Percentiles rank a stretch among this genome's conserved stretches.
Conservation (phyloP, 2,888 invertebrate species). For the Drosophila anceps region DNA sequence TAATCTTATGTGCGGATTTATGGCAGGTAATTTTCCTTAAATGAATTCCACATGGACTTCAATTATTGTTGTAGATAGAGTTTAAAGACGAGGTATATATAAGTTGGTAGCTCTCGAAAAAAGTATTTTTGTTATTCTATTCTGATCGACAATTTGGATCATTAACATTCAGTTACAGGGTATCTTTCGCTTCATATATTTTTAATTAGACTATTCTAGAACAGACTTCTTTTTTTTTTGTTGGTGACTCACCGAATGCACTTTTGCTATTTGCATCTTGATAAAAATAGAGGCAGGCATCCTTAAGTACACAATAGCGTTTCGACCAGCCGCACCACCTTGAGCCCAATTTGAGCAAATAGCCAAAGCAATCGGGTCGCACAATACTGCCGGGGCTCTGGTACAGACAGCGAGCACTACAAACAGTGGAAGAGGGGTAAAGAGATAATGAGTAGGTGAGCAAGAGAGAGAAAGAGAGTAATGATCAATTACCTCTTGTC, state of each 20-base stretch:
- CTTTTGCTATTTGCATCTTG: constrained; percentile 94
- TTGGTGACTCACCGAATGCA: constrained; percentile 89
- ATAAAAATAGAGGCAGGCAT: constrained; percentile 97
- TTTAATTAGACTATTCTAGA: constrained; percentile 1
- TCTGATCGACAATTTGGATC: not conserved
- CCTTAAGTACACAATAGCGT: constrained; percentile 97
- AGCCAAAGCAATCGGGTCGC: constrained; percentile 96
- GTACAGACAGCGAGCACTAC: constrained; percentile 91
- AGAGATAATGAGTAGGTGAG: constrained; percentile 17
- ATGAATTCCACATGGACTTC: no score
- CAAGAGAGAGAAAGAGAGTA: constrained; percentile 9
- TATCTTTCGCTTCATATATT: not conserved
- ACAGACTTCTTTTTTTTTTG: constrained; percentile 11
- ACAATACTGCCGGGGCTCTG: constrained; percentile 92
- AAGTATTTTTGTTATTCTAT: no score
- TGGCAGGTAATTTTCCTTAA: no score
- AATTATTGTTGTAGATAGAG: no score
- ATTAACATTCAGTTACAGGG: constrained; percentile 1
- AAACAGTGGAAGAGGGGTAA: constrained; percentile 14
- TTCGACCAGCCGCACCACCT: constrained; percentile 96
- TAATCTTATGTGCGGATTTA: no score
- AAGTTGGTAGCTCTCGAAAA: no score
- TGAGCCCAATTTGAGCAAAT: constrained; percentile 93
- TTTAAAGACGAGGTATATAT: no score
- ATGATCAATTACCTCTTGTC: constrained; percentile 85